These are phyloP conservation scores for Lottia gigantea DNA, from an alignment of 2,888 invertebrate genomes.

Conservation along the genomic window DNA sequence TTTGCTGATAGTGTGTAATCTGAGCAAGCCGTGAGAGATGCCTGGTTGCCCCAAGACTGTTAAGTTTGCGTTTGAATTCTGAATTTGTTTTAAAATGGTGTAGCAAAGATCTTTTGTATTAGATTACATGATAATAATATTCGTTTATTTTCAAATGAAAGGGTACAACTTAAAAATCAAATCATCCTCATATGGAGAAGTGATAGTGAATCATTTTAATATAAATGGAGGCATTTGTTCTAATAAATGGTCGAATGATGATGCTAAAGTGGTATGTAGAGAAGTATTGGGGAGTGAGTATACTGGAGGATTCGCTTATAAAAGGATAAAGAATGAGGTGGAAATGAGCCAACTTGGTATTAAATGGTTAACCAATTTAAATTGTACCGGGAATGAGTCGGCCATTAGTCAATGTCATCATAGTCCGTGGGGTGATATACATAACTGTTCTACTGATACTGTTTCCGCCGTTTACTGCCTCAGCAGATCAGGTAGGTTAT, in stretches of 20 bases:
- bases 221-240: neutral
- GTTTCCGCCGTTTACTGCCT: neutral
- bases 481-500: slow-evolving; percentile 1
- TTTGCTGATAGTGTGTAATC: too few species aligned
- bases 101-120: too few species aligned
- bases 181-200: neutral
- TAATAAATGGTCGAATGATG: neutral
- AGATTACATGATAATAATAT: too few species aligned
- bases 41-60: too few species aligned
- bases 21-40: too few species aligned
- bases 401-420: neutral
- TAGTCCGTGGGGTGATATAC: neutral
- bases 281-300: neutral
- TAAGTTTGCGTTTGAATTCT: too few species aligned
- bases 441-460: neutral
- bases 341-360: neutral
- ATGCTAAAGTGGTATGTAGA: neutral
- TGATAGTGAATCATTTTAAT: neutral
- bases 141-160: too few species aligned
- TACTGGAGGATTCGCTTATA: slow-evolving; percentile 22
- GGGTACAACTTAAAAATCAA: too few species aligned
- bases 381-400: slow-evolving; percentile 5
- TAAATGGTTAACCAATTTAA: neutral
- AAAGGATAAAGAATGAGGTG: slow-evolving; percentile 22
- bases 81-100: too few species aligned